phyloP scores from a whole-genome alignment of 2,113 vertebrate genomes.

The Electrona antarctica region DNA sequence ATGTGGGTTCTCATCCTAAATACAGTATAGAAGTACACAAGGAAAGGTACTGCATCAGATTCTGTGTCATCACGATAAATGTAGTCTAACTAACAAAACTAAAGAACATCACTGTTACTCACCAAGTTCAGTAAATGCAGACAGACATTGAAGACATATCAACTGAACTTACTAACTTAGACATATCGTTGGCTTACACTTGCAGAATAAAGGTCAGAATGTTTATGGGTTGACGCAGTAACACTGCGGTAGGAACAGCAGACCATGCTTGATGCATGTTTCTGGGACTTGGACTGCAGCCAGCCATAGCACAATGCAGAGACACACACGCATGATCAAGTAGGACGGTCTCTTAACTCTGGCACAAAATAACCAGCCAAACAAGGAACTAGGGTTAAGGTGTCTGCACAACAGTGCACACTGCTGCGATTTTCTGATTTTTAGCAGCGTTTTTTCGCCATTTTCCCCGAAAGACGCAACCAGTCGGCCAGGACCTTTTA shows the following conservation, averaged over 20 bases:
- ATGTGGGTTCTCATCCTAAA: no score
- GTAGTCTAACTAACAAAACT: no score
- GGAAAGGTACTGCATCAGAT: no score
- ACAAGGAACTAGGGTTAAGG: background rate
- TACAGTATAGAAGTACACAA: no score
- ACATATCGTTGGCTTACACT: constrained; percentile 4
- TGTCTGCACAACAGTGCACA: background rate
- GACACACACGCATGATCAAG: background rate
- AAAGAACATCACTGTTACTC: background rate
- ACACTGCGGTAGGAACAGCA: no score
- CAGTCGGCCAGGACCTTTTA: no score
- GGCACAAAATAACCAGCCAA: constrained; percentile 24
- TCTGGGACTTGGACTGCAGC: constrained; percentile 10
- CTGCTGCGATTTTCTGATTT: background rate
- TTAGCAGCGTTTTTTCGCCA: background rate
- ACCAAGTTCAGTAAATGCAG: no score
- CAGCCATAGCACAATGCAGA: constrained; percentile 2
- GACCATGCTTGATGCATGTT: background rate
- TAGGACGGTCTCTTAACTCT: background rate
- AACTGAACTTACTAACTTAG: background rate
- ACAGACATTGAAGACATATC: no score
- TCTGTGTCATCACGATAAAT: no score
- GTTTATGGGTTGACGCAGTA: background rate
- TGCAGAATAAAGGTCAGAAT: constrained; percentile 16
- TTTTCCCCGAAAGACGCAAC: no score